Percentiles rank a stretch among this genome's conserved stretches.
Conservation (phyloP, 2,113 vertebrate species). For the Sceloporus undulatus region DNA sequence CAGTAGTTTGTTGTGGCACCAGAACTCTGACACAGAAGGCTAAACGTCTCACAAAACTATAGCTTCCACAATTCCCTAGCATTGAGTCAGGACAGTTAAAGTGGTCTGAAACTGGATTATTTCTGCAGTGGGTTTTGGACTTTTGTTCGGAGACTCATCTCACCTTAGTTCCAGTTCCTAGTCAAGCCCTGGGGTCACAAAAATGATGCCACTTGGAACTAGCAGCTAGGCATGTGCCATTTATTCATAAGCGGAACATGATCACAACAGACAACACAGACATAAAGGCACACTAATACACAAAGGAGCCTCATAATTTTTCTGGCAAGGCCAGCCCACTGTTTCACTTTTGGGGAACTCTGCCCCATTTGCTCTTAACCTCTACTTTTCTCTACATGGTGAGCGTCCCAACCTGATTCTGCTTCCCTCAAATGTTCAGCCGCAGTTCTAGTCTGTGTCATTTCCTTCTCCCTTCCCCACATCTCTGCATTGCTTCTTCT, state of each 20-base stretch:
- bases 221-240: background rate
- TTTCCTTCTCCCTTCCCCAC: background rate
- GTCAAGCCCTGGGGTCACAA: background rate
- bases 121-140: too few relatives aligned
- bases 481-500: background rate
- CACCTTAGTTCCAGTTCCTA: too few relatives aligned
- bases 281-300: background rate
- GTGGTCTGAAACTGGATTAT: too few relatives aligned
- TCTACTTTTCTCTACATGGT: background rate
- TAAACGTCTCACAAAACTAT: too few relatives aligned
- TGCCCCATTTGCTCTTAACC: background rate
- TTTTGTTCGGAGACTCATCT: background rate
- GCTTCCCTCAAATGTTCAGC: background rate
- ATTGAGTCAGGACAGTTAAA: too few relatives aligned
- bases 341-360: too few relatives aligned
- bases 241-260: background rate
- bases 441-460: background rate
- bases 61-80: too few relatives aligned
- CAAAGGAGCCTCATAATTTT: background rate
- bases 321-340: background rate
- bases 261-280: background rate
- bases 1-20: too few relatives aligned
- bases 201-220: background rate
- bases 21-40: too few relatives aligned
- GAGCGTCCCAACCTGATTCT: background rate